Percentiles rank a stretch among this genome's conserved stretches.
Conservation (phyloP, 2,797 vertebrate genomes). For the Eulemur rubriventer region DNA sequence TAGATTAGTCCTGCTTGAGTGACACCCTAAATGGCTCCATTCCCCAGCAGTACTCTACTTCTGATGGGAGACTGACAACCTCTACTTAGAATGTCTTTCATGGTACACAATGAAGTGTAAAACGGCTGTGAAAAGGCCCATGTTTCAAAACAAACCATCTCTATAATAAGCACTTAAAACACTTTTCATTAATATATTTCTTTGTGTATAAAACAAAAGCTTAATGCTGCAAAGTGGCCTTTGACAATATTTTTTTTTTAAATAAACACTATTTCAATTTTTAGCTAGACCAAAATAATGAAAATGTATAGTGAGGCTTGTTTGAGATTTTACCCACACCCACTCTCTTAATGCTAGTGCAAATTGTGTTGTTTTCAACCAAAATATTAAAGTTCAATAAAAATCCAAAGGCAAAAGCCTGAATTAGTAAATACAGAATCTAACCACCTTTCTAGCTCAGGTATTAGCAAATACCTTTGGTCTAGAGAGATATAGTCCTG, state of each 20-base stretch:
- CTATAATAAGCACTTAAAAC: conserved; percentile 89
- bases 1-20: conserved; percentile 89
- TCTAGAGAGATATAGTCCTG: conserved; percentile 85
- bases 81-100: conserved; percentile 89
- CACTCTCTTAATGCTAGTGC: conserved; percentile 49
- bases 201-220: conserved; percentile 88
- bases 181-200: conserved; percentile 91
- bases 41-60: conserved; percentile 85
- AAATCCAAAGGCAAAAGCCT: conserved; percentile 82
- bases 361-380: conserved; percentile 74
- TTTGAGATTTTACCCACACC: conserved; percentile 63
- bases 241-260: conserved; percentile 63
- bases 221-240: conserved; percentile 80
- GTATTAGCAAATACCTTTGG: conserved; percentile 89
- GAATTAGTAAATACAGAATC: conserved; percentile 86
- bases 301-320: conserved; percentile 67
- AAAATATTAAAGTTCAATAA: conserved; percentile 81
- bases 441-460: conserved; percentile 84
- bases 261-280: conserved; percentile 72
- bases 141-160: conserved; percentile 89
- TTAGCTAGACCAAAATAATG: conserved; percentile 77
- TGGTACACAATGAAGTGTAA: conserved; percentile 89
- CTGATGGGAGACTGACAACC: conserved; percentile 88
- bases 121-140: conserved; percentile 86
- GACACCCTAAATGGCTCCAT: conserved; percentile 89